Percentiles rank a stretch among this genome's conserved stretches.
Conservation (phyloP, 2,113 vertebrate genomes). For the Campylorhamphus procurvoides region DNA sequence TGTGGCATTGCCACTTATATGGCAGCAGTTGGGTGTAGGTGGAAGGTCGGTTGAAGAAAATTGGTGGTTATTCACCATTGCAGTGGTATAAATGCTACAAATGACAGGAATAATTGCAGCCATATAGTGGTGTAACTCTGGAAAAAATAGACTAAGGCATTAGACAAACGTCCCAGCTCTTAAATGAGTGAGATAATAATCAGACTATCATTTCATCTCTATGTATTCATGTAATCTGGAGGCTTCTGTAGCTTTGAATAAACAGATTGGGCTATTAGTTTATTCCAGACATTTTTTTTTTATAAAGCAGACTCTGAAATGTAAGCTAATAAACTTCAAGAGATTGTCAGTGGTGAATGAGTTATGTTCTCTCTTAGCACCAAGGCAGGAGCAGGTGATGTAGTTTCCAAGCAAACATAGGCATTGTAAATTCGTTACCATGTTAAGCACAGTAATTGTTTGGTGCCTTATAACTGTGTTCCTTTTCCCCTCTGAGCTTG, state of each 20-base stretch:
- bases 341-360: not conserved
- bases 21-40: not conserved
- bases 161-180: not conserved
- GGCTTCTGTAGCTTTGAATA: not conserved
- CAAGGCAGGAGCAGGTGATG: not conserved
- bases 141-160: not conserved
- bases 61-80: not conserved
- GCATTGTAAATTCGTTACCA: not conserved
- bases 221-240: not conserved
- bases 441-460: not conserved
- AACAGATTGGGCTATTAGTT: not conserved
- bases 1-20: rapidly evolving
- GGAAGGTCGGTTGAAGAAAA: not conserved
- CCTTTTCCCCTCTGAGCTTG: not conserved
- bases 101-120: not conserved
- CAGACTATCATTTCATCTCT: not conserved
- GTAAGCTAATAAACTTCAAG: not conserved
- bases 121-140: not conserved
- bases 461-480: not conserved
- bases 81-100: not conserved
- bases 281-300: not conserved
- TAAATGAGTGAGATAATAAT: not conserved
- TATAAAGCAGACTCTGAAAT: not conserved
- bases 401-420: not conserved
- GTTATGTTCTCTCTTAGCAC: not conserved